Base-by-base conservation (phyloP, 2,888 invertebrate genomes). In the Glaucopsyche alexis region DNA sequence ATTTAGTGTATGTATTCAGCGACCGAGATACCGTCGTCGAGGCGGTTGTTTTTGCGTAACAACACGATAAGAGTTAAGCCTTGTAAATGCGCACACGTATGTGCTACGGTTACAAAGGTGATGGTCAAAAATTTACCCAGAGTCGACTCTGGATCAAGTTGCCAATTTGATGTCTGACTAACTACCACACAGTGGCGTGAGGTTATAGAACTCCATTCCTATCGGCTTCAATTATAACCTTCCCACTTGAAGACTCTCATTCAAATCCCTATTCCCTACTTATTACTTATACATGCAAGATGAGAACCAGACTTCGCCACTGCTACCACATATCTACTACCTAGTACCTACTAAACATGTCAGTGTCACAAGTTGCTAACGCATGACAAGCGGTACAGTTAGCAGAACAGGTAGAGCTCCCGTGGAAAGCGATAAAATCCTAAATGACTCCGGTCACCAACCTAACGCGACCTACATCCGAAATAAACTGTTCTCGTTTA, bases 41-140 rank as follows among this genome's bases (percentile, higher is more conserved):
- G 81, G 80, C 76, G 77, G 80, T 74, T 81, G 80, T 74, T 81
- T 83, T 85, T 84, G 81, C 84, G 83, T 84, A 85, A 85, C 80
- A 78, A 78, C 73, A 75, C 71, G 74, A 78, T 77, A 76, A 76
- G 76, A 76, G 71, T 74, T 45, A 64, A 49, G 72, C 45, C 71
- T 65, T 45, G 29, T 71, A 45, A 71, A 71, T 47, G 64, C 47
- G 47, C 16, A 72, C 19, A 45, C 52, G 40, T 71, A 19, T 19
- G 55, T 55, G 5, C 11, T 47, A 47, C 13, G 13, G 47, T 13
- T 47, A 29, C 29, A 29, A 29, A 29, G 29, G 29, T 29, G 29
- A 29, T 29, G n/a, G 50, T 50, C n/a, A 52, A 50, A 50, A 49
- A 29, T 29, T 29, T 29, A 29, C 29, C 29, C 29, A 29, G 29